Base-by-base conservation (phyloP, 2,797 vertebrate genomes). In the Tiaroga cobitis region DNA sequence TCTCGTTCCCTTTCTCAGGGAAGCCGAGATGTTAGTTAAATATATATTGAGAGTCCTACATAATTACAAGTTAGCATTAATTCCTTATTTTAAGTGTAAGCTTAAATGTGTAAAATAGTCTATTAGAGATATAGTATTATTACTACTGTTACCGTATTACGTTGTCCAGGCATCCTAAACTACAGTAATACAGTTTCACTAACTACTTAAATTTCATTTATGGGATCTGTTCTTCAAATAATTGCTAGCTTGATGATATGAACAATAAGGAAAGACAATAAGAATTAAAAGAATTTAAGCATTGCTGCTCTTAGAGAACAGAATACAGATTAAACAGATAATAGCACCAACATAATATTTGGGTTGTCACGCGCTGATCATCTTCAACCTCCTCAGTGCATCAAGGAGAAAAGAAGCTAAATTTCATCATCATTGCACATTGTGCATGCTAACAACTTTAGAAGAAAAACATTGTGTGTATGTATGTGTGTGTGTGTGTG, bases 261-360 rank as follows among this genome's bases (percentile, higher is more conserved):
- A 24, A 75, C 29, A 54, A 56, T 56, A 56, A 56, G 3, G 43
- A 49, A 29, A 49, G 39, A 26, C 24, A 2, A 9, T 72, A 3
- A 8, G 15, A 9, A 49, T 46, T 26, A 9, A 18, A 19, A 5
- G 0, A 29, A 73, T 73, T 4, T 49, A 74, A 51, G 43, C 26
- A 74, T 11, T 37, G 11, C 9, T 34, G 18, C 26, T 34, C 18
- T 51, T 51, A 51, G 16, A 51, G 26, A 37, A 56, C 51, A 56
- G 29, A 29, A 29, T 29, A 29, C 29, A 29, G 29, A 29, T 29
- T 29, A 16, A 37, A 56, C 51, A 56, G 19, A 76, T 37, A 76
- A n/a, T 76, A 76, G 51, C 49, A 76, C 29, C 49, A 76, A 76
- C 54, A 37, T 7, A 16, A 34, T 15, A 56, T 56, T 56, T 76